Base-by-base conservation (phyloP, 2,797 vertebrate genomes). In the Siniperca scherzeri region DNA sequence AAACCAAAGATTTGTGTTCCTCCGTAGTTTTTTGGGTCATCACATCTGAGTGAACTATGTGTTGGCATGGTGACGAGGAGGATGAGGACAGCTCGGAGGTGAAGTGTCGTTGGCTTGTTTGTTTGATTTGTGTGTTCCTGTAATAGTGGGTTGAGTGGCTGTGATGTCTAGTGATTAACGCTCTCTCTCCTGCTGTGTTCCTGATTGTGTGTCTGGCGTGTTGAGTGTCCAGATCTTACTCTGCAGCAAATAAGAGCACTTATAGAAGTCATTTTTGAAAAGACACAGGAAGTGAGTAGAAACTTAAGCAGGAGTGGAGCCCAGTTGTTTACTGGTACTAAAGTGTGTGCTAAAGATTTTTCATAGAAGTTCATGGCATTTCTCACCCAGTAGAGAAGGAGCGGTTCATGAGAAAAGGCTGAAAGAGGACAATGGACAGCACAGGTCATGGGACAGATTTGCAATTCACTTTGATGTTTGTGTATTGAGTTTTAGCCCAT, bases 1-100 rank as follows among this genome's bases (percentile, higher is more conserved):
- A 0, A 61, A 79, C 61, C 53, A 8, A 7, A 30, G 55, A 50
- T 72, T 80, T 81, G 50, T 59, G 42, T 60, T 40, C 46, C 36
- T 64, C 36, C 27, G 13, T 60, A 1, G 19, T 40, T 46, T 80
- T 76, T 78, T 55, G 48, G 70, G 62, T 68, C 46, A 1, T 80
- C 38, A 5, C 60, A 73, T 67, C 78, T 27, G 52, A 76, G 81
- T 27, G 75, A 56, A 82, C 64, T 57, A 95, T 95, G 94, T 95
- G 95, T 92, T 95, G 95, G 95, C 93, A 95, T 87, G 95, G 95
- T 33, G 94, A 95, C 46, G 94, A 93, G 88, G 93, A 94, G 62
- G 92, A 94, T 78, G 93, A 93, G 76, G 92, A 93, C 91, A 90
- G 90, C 87, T 91, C 91, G 0, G 94, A 95, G 95, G 95, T 96